Base-by-base conservation (phyloP, 2,797 vertebrate genomes). In the Cuculus canorus region DNA sequence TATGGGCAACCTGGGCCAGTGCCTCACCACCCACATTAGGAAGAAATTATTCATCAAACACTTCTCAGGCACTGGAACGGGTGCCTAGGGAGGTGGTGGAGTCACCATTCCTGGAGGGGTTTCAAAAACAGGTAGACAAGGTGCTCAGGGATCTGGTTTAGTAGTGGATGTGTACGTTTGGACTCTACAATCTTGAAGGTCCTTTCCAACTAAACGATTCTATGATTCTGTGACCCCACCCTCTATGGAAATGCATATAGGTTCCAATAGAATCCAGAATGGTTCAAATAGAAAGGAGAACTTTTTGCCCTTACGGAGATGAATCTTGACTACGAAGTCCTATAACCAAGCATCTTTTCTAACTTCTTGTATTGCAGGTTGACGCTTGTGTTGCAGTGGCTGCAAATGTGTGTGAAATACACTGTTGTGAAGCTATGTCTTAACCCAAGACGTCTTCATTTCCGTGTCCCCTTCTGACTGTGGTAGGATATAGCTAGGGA, bases 401-500 rank as follows among this genome's bases (percentile, higher is more conserved):
- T 24, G 56, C 47, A 39, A 10, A 39, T 33, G 68, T 64, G 71
- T 17, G 43, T 91, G 93, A 83, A 30, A 21, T 33, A n/a, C 45
- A 70, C 92, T 61, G 43, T 76, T 52, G 37, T 4, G 0, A 18
- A 70, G 95, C 68, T 53, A 57, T 93, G 87, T 79, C 94, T 32
- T 88, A 95, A 66, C 33, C 0, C 43, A 87, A 90, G 85, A 24
- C 9, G 2, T 11, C 63, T 22, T 61, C 11, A 0, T 92, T 64
- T 89, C 18, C 66, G 43, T 91, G 78, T 88, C 60, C n/a, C 11
- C 90, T 84, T 64, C 84, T 92, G 88, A 95, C 88, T 22, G 90
- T 95, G 95, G 92, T 96, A 96, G 85, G 91, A 79, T 95, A 93
- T 94, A 92, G 72, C 92, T 89, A 87, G 87, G 82, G 92, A 69